Base-by-base conservation (phyloP, 2,888 invertebrate species). In the Chesias legatella region DNA sequence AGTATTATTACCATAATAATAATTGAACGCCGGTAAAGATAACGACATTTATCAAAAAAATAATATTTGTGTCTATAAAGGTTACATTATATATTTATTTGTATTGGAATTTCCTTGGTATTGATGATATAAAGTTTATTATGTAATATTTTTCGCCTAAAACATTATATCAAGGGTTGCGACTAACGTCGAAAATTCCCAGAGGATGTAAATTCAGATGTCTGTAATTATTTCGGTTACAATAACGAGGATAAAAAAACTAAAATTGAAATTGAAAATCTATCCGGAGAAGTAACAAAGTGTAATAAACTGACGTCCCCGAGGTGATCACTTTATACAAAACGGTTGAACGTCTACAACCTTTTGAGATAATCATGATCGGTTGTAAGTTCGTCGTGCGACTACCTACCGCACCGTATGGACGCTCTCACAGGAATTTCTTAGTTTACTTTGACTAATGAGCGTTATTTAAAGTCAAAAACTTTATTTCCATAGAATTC, bases 311-410 rank as follows among this genome's bases (percentile, higher is more conserved):
- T 51, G 46, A 51, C 55, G 51, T 56, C 60, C 57, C 51, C 43
- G 51, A 60, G 60, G 61, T 63, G 58, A 63, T 67, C 63, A 63
- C 62, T 71, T 67, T 58, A 56, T 62, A 59, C 58, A 60, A 64
- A 61, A 60, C 58, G 58, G 46, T 61, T 65, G 69, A 72, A 70
- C 63, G 66, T 63, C 65, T 71, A 56, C 60, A 67, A 67, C 67
- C 65, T 67, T 63, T 60, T 49, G 39, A 58, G 68, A 65, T 67
- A 67, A 44, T 47, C 63, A 63, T 56, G 51, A 58, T 56, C 51
- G 45, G 56, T 59, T 46, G 43, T 42, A 42, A 46, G 57, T 57
- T 56, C 58, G 51, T 42, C 51, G 60, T 38, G n/a, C n/a, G n/a
- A n/a, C n/a, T n/a, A 53, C 29, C 29, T 28, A 37, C 37, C 13